phyloP scores from a whole-genome alignment of 1,140 invertebrate genomes.

The Plodia interpunctella region DNA sequence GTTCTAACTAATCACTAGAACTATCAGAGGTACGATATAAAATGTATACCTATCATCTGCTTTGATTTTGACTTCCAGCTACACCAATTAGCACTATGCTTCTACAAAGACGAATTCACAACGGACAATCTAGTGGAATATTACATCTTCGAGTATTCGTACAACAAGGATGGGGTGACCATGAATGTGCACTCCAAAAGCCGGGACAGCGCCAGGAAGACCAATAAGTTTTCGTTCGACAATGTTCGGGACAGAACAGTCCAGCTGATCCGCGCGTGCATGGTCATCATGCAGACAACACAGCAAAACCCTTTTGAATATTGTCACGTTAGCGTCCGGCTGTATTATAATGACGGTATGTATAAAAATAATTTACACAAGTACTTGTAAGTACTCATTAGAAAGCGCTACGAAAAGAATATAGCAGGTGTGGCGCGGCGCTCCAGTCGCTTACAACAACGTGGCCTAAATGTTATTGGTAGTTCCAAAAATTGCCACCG shows the following conservation, averaged over 20 bases:
- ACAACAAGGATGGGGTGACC: conserved; percentile 37
- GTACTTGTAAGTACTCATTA: too few species aligned
- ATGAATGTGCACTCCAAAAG: conserved; percentile 42
- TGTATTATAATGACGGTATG: conserved; percentile 62
- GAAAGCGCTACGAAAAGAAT: too few species aligned
- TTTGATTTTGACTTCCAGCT: conserved; percentile 32
- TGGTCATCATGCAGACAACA: conserved; percentile 40
- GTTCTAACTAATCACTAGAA: too few species aligned
- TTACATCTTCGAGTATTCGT: conserved; percentile 55
- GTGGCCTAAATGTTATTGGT: too few species aligned
- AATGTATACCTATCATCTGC: too few species aligned
- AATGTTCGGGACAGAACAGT: conserved; percentile 38
- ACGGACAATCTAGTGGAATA: conserved; percentile 53
- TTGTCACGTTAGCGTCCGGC: conserved; percentile 46
- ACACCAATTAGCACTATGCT: conserved; percentile 52
- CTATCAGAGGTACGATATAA: too few species aligned
- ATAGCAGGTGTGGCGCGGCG: too few species aligned
- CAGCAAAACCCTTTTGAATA: conserved; percentile 26
- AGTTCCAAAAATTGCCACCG: too few species aligned
- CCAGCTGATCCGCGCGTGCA: conserved; percentile 35
- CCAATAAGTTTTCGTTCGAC: conserved; percentile 35
- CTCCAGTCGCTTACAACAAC: too few species aligned
- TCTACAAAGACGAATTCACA: conserved; percentile 49
- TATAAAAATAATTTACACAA: too few species aligned
- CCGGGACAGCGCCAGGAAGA: conserved; percentile 19